Evolutionary conservation across 2,888 invertebrate genomes (phyloP), one percentile per base, ranked within the genome.

Genomic region (Silvanus unidentatus): DNA sequence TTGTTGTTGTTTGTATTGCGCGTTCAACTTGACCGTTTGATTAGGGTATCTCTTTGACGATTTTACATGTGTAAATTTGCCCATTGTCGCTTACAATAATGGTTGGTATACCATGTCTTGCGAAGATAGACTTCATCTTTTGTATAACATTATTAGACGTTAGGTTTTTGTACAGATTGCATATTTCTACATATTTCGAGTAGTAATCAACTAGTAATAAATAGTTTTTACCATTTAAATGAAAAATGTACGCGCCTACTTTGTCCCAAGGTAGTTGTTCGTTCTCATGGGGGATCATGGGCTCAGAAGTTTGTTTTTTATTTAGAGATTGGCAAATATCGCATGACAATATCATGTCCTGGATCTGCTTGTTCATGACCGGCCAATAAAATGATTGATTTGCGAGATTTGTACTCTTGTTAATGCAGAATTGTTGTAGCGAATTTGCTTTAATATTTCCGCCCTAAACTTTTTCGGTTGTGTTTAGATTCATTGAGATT

Each of bases 361-460:
- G 48, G 13, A 60, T 60, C 35, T 61, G 49, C 27, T 50, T 49
- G 11, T 36, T 52, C 53, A 59, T 58, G 8, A 28, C 30, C n/a
- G 55, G 55, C 61, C 60, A 61, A 38, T 51, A 62, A 14, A 57
- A 15, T 44, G 47, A 44, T 16, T 52, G 47, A 44, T 54, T 45
- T 52, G 42, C 12, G 39, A 54, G 36, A 2, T 40, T 39, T 48
- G 50, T 42, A 43, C 39, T 54, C 48, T 58, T 62, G 14, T 55
- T 53, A n/a, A 53, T 43, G 2, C 58, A 56, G 44, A 39, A 42
- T 53, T 42, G 29, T 28, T 47, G n/a, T 41, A 44, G 35, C 50
- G 50, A 32, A 52, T 34, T 40, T 28, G 37, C 5, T 41, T 16
- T 39, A 49, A 35, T 14, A 53, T 48, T 44, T 53, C 49, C 30